A percentile compares a stretch with the other conserved stretches of the same genome.
Evolutionary conservation across 1,140 invertebrate species (phyloP).

Genomic region (Diorhabda carinulata): DNA sequence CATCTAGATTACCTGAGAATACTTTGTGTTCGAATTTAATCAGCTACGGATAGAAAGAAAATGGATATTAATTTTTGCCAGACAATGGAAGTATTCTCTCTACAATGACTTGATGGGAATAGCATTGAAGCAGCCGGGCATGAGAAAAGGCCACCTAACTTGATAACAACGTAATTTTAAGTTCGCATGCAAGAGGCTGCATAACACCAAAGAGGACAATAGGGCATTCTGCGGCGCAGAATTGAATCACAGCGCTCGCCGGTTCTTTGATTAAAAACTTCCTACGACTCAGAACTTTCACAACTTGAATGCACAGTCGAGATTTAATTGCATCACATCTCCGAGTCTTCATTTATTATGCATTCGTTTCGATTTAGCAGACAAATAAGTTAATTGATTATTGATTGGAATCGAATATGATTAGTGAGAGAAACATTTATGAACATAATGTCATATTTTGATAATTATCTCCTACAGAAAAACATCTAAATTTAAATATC

Average conservation of each 20-base stretch:
- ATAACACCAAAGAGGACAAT: conserved; percentile 36
- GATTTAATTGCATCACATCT: conserved; percentile 33
- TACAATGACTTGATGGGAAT: neutral
- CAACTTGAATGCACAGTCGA: conserved; percentile 30
- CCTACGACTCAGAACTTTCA: conserved; percentile 22
- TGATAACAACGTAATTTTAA: conserved; percentile 40
- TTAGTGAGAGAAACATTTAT: no score
- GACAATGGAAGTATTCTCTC: conserved; percentile 2
- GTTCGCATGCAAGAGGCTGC: conserved; percentile 35
- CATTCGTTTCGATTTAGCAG: conserved; percentile 12
- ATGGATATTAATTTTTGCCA: conserved; percentile 3
- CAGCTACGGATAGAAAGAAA: neutral
- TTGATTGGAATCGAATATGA: no score
- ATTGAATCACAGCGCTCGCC: conserved; percentile 34
- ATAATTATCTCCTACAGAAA: no score
- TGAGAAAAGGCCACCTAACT: conserved; percentile 28
- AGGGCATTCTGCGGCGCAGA: conserved; percentile 31
- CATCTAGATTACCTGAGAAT: no score
- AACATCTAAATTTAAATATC: no score
- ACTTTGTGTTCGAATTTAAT: neutral
- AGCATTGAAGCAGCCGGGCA: neutral
- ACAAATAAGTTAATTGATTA: conserved; percentile 7
- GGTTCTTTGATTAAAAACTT: conserved; percentile 44
- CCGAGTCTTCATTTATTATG: conserved; percentile 28
- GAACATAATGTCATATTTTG: no score